Percentiles rank a stretch among this genome's conserved stretches.
Evolutionary conservation across 2,888 invertebrate species (phyloP).

Genomic region (Temnothorax rugatulus): DNA sequence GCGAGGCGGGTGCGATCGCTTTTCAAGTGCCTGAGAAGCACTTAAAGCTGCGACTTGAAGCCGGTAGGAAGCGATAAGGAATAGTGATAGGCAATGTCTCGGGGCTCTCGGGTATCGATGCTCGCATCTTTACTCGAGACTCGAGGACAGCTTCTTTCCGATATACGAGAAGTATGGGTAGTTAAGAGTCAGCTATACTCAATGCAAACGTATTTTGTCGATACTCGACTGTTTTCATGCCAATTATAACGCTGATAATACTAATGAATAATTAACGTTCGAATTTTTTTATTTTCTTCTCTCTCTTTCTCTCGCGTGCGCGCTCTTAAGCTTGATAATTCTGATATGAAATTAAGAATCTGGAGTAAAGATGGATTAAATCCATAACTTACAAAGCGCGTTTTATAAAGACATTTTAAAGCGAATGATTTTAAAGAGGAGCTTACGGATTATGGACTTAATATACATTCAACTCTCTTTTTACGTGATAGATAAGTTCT

Average conservation of each 20-base stretch:
- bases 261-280: neutral
- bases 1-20: slow-evolving; percentile 33
- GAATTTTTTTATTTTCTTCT: neutral
- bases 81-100: slow-evolving; percentile 46
- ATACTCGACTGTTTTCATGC: neutral
- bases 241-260: neutral
- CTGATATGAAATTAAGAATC: neutral
- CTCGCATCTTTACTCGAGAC: slow-evolving; percentile 48
- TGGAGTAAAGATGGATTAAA: neutral
- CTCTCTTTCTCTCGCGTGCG: neutral
- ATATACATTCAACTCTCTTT: neutral
- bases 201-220: neutral
- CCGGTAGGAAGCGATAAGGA: slow-evolving; percentile 55
- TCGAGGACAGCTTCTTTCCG: neutral
- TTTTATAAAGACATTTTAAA: neutral
- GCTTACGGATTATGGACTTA: neutral
- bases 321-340: neutral
- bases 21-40: slow-evolving; percentile 60
- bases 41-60: slow-evolving; percentile 66
- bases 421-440: neutral
- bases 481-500: too few relatives aligned
- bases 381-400: neutral
- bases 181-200: slow-evolving; percentile 11
- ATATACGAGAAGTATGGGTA: slow-evolving; percentile 1
- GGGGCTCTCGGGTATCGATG: slow-evolving; percentile 58